These are phyloP conservation scores for Cyclophora punctaria DNA, from an alignment of 2,888 invertebrate genomes.

Conservation along the genomic window DNA sequence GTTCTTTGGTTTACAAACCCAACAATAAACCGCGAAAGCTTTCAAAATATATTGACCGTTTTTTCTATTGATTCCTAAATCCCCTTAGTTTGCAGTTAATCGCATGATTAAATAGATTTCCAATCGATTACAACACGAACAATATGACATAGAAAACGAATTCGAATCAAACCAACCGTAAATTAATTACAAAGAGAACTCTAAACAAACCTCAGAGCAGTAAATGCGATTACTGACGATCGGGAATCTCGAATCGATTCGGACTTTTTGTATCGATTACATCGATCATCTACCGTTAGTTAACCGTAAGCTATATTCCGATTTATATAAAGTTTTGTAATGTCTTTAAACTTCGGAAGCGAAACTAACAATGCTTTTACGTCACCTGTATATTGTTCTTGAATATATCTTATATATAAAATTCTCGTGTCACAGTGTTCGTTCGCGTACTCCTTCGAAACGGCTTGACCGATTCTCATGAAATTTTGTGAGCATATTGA, in stretches of 20 bases:
- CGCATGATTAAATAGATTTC: conserved; percentile 13
- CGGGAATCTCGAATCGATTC: conserved; percentile 48
- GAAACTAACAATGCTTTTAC: too few species aligned
- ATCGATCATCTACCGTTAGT: conserved; percentile 59
- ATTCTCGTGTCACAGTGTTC: too few species aligned
- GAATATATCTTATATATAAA: too few species aligned
- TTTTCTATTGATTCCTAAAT: too few species aligned
- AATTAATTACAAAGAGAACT: conserved; percentile 33
- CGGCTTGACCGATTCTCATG: too few species aligned
- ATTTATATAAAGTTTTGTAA: conserved; percentile 29
- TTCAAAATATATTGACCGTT: too few species aligned
- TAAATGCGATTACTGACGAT: conserved; percentile 44
- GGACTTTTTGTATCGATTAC: conserved; percentile 50
- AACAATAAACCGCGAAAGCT: too few species aligned
- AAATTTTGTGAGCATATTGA: too few species aligned
- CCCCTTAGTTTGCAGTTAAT: background rate
- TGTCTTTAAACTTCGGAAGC: too few species aligned
- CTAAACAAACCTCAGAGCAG: conserved; percentile 44
- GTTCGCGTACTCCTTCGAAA: too few species aligned
- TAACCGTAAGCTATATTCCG: conserved; percentile 58
- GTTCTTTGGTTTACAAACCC: too few species aligned
- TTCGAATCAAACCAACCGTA: conserved; percentile 36
- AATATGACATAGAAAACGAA: conserved; percentile 25
- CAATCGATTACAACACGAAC: conserved; percentile 23
- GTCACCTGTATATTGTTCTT: too few species aligned